Conservation (phyloP, 2,113 vertebrate genomes). For the Sterna hirundo region DNA sequence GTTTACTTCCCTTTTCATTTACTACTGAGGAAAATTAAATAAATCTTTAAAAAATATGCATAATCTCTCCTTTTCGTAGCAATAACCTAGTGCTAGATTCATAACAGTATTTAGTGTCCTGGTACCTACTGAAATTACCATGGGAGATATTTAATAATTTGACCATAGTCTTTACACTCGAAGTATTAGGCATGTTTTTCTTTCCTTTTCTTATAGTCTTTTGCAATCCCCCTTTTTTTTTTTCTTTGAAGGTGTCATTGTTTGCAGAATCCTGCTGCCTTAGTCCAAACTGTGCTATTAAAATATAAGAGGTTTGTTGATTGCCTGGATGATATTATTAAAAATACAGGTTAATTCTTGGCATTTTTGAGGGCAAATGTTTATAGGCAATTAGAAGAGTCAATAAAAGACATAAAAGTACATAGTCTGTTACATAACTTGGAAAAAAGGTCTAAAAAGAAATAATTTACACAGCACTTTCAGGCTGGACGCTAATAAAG, state of each 20-base stretch:
- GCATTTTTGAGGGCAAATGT: not conserved
- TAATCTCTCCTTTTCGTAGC: not conserved
- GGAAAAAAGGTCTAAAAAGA: not conserved
- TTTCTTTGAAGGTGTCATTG: not conserved
- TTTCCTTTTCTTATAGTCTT: not conserved
- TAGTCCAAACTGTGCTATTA: not conserved
- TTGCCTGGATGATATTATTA: not conserved
- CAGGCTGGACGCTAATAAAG: not conserved
- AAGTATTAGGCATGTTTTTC: not conserved
- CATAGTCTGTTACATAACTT: not conserved
- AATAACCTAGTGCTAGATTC: not conserved
- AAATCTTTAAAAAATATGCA: not conserved
- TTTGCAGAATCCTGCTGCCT: not conserved
- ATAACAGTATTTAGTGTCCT: not conserved
- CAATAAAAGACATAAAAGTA: not conserved
- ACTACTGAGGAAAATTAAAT: not conserved
- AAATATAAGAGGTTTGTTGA: not conserved
- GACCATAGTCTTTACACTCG: not conserved
- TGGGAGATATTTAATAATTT: not conserved
- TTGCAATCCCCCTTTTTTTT: not conserved
- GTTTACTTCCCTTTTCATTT: not conserved
- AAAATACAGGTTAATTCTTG: not conserved
- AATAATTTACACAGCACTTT: not conserved
- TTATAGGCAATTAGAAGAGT: not conserved
- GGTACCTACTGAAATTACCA: not conserved